Conservation (phyloP, 2,113 vertebrate genomes). For the Bubo blakistoni region DNA sequence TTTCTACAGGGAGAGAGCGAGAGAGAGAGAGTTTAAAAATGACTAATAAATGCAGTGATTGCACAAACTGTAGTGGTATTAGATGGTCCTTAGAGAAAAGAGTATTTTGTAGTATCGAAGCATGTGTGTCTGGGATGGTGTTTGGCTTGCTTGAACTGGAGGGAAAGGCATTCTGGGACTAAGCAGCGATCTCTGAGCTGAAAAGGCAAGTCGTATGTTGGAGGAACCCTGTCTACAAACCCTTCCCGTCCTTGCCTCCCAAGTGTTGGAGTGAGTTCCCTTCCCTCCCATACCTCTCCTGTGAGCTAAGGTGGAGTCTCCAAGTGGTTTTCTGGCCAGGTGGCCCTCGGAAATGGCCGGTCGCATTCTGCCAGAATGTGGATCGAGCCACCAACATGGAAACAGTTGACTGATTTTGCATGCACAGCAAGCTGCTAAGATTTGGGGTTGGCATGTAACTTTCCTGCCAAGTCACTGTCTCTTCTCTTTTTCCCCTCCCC, state of each 20-base stretch:
- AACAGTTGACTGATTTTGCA: slow-evolving; percentile 30
- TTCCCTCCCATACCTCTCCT: slow-evolving; percentile 40
- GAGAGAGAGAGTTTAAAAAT: slow-evolving; percentile 75
- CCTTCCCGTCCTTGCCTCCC: slow-evolving; percentile 27
- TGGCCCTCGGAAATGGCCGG: neutral
- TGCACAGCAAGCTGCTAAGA: slow-evolving; percentile 43
- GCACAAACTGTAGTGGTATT: slow-evolving; percentile 76
- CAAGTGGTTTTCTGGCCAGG: slow-evolving; percentile 25
- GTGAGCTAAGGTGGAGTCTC: slow-evolving; percentile 51
- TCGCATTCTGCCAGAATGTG: neutral
- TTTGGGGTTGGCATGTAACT: slow-evolving; percentile 30
- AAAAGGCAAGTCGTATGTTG: slow-evolving; percentile 57
- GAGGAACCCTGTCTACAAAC: slow-evolving; percentile 51
- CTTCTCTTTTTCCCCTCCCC: slow-evolving; percentile 5
- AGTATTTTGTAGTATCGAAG: slow-evolving; percentile 65
- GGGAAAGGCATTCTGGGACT: slow-evolving; percentile 38
- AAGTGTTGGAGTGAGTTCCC: slow-evolving; percentile 43
- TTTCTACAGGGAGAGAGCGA: slow-evolving; percentile 70
- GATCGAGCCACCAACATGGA: neutral
- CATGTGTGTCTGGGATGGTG: slow-evolving; percentile 56
- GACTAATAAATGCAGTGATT: slow-evolving; percentile 76
- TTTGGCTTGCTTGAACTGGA: slow-evolving; percentile 62
- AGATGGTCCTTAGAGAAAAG: slow-evolving; percentile 59
- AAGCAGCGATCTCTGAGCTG: slow-evolving; percentile 33
- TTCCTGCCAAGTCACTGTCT: slow-evolving; percentile 4